Percentiles rank a stretch among this genome's conserved stretches.
Evolutionary conservation across 2,888 invertebrate species (phyloP).

Genomic region (Xanthia icteritia): DNA sequence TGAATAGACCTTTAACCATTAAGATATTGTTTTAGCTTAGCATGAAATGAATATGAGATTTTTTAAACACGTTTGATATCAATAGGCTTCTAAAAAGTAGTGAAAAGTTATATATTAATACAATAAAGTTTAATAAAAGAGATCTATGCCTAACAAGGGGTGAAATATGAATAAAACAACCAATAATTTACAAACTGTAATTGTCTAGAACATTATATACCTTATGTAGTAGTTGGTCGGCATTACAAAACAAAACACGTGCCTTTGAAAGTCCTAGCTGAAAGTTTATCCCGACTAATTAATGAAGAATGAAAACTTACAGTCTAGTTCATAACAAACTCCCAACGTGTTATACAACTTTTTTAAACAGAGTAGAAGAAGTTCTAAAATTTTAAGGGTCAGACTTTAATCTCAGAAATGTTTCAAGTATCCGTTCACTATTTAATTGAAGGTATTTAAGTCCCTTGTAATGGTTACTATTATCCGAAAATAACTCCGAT

Average conservation of each 20-base stretch:
- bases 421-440: no score
- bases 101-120: no score
- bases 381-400: background rate
- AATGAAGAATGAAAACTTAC: constrained; percentile 47
- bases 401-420: no score
- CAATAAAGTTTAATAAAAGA: background rate
- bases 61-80: no score
- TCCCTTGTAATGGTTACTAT: background rate
- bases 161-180: background rate
- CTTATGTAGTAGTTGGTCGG: background rate
- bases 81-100: no score
- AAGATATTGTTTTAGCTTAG: no score
- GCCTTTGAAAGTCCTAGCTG: constrained; percentile 32
- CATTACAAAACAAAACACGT: constrained; percentile 38
- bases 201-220: constrained; percentile 1
- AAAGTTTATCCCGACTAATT: constrained; percentile 45
- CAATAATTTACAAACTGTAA: background rate
- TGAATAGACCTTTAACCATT: no score
- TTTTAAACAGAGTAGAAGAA: background rate
- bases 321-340: constrained; percentile 26
- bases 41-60: no score
- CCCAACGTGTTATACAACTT: constrained; percentile 22
- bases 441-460: no score
- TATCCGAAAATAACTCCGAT: background rate
- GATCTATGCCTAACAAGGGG: no score